Evolutionary conservation across 2,113 vertebrate genomes (phyloP).

Genomic region (Budorcas taxicolor): DNA sequence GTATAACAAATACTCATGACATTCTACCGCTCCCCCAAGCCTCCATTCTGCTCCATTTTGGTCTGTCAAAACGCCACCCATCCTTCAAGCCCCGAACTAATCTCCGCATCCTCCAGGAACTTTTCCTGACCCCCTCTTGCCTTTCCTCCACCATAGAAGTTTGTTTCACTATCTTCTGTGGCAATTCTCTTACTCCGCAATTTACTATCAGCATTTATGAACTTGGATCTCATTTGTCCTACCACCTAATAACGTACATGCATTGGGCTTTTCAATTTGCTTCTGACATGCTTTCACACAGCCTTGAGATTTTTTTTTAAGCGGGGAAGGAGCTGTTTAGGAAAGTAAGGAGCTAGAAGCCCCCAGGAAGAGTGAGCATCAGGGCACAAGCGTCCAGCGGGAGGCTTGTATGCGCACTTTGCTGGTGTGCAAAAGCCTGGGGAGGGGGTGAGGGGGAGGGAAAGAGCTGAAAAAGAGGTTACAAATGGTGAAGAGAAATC

Average conservation of each 20-base stretch:
- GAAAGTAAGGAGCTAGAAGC: neutral
- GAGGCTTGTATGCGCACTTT: neutral
- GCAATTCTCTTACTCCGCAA: neutral
- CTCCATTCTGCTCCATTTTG: neutral
- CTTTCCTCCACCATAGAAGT: neutral
- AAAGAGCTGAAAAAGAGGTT: neutral
- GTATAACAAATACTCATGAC: neutral
- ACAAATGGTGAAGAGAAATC: slow-evolving; percentile 44
- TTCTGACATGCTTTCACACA: neutral
- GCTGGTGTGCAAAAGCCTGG: neutral
- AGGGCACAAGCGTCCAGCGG: fast-evolving
- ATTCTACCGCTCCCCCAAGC: neutral
- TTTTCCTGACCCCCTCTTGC: neutral
- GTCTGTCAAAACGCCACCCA: neutral
- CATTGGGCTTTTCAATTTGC: fast-evolving
- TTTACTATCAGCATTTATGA: neutral
- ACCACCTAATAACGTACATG: neutral
- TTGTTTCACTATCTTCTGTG: neutral
- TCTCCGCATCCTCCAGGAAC: neutral
- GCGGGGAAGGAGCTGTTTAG: neutral
- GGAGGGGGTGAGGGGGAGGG: neutral
- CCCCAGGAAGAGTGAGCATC: neutral
- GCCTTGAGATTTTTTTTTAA: neutral
- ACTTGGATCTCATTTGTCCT: neutral
- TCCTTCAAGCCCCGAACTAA: neutral